phyloP scores from a whole-genome alignment of 2,113 vertebrate species.

The Prinia subflava region DNA sequence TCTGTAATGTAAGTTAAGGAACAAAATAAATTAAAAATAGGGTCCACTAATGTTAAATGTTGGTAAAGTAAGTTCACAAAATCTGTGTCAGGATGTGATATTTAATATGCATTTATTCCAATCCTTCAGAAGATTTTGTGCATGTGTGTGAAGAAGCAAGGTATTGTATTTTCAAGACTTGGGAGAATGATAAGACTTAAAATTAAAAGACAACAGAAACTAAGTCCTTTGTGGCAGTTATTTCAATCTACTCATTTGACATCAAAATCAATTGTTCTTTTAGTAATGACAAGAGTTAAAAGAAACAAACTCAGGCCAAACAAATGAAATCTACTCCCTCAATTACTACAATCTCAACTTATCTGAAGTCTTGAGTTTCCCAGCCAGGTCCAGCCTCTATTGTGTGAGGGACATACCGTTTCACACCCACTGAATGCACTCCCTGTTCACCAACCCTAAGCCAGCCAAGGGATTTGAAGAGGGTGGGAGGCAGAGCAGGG shows the following conservation, averaged over 20 bases:
- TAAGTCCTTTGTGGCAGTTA: neutral
- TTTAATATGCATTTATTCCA: neutral
- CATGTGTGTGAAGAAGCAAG: neutral
- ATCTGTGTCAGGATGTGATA: neutral
- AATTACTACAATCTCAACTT: neutral
- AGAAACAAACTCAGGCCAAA: neutral
- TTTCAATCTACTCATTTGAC: neutral
- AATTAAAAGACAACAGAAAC: neutral
- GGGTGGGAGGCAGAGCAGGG: neutral
- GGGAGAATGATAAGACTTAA: neutral
- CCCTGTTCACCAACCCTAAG: neutral
- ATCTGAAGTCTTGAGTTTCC: neutral
- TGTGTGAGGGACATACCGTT: neutral
- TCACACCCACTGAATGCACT: neutral
- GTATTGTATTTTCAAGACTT: neutral
- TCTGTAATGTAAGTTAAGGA: neutral
- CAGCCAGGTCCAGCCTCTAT: neutral
- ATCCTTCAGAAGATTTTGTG: neutral
- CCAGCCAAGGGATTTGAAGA: neutral
- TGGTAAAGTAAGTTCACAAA: neutral
- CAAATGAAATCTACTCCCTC: neutral
- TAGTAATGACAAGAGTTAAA: neutral
- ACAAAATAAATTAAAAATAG: neutral
- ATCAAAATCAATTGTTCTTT: neutral
- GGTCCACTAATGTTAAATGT: neutral